These are phyloP conservation scores for Phainopepla nitens DNA, from an alignment of 2,113 vertebrate species.

Conservation along the genomic window DNA sequence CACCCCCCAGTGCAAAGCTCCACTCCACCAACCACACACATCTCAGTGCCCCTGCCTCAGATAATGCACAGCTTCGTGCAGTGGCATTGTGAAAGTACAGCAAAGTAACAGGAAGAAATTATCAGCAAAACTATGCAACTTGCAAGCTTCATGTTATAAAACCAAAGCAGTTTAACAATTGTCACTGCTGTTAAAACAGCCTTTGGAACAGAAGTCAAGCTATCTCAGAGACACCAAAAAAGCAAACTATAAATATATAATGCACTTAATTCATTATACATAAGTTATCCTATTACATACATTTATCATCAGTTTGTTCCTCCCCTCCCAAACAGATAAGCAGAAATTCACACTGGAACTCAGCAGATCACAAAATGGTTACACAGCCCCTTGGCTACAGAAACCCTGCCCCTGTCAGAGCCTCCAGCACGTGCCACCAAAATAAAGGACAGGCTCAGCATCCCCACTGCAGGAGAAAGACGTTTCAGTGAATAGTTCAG, in stretches of 20 bases:
- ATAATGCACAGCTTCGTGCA: not conserved
- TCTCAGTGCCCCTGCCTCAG: not conserved
- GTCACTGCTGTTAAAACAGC: not conserved
- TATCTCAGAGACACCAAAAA: not conserved
- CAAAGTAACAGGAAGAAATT: not conserved
- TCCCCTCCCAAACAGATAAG: not conserved
- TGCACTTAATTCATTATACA: slow-evolving; percentile 50
- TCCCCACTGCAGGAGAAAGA: not conserved
- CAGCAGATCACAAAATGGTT: not conserved
- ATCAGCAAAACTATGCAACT: not conserved
- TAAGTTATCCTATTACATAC: slow-evolving; percentile 40
- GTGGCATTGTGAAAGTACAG: not conserved
- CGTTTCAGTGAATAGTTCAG: not conserved
- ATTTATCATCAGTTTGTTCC: not conserved
- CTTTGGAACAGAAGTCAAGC: slow-evolving; percentile 1
- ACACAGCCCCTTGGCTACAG: rapidly evolving
- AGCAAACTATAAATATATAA: slow-evolving; percentile 47
- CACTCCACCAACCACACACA: not conserved
- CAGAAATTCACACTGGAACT: not conserved
- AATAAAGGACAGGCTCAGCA: not conserved
- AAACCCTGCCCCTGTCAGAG: not conserved
- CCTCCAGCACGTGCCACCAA: not conserved
- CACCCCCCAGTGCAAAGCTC: not conserved
- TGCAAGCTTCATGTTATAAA: not conserved
- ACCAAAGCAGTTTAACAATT: not conserved